Conservation (phyloP, 1,140 invertebrate species). For the Chrysoperla carnea region DNA sequence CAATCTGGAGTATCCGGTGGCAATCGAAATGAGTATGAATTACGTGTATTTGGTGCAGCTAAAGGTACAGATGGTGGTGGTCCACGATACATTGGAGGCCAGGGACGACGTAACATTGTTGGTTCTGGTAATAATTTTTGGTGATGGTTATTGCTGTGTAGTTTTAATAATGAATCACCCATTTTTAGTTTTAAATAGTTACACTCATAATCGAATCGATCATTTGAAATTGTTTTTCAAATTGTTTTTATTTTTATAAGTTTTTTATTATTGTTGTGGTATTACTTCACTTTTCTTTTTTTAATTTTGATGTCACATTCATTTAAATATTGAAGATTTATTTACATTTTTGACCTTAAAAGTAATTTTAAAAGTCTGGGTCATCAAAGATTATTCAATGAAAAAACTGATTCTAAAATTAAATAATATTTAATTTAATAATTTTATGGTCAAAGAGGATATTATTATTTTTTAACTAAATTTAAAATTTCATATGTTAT, state of each 20-base stretch:
- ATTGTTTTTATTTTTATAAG: background rate
- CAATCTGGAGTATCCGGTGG: conserved; percentile 29
- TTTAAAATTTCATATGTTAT: too few relatives aligned
- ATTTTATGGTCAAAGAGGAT: too few relatives aligned
- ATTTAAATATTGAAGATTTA: too few relatives aligned
- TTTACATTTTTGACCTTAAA: too few relatives aligned
- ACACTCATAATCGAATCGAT: background rate
- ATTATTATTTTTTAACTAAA: too few relatives aligned
- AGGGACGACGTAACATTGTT: conserved; percentile 28
- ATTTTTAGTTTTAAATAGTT: conserved; percentile 5
- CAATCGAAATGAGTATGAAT: conserved; percentile 31
- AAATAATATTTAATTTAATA: too few relatives aligned
- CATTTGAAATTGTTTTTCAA: background rate
- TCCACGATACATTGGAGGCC: conserved; percentile 36
- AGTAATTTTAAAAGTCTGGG: too few relatives aligned
- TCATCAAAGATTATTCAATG: too few relatives aligned
- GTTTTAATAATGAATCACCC: conserved; percentile 17
- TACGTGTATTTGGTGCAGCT: conserved; percentile 3
- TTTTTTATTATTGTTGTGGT: background rate
- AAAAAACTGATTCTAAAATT: too few relatives aligned
- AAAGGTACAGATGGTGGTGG: conserved; percentile 25
- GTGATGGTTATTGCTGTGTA: conserved; percentile 10
- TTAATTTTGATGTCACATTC: too few relatives aligned
- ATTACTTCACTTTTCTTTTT: too few relatives aligned
- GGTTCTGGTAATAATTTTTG: conserved; percentile 5